A percentile compares a stretch with the other conserved stretches of the same genome.
Evolutionary conservation across 2,797 vertebrate species (phyloP).

Genomic region (Pseudotriccus pelzelni): DNA sequence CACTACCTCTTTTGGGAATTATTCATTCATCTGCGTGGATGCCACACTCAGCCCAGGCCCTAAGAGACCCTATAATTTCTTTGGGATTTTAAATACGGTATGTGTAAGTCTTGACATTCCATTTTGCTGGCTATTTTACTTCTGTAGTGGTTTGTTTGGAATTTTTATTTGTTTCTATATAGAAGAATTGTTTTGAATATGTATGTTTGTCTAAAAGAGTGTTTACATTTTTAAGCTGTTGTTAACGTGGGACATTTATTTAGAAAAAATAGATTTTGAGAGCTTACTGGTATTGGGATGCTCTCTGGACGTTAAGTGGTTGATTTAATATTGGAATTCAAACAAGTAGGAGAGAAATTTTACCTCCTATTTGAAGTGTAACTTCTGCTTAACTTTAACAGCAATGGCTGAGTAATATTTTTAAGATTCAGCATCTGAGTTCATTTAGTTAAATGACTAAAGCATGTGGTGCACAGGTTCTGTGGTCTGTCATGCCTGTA

Average conservation of each 20-base stretch:
- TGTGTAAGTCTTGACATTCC: constrained; percentile 24
- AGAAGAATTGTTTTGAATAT: neutral
- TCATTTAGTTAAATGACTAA: neutral
- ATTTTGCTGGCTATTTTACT: neutral
- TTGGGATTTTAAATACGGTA: constrained; percentile 93
- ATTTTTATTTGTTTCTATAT: neutral
- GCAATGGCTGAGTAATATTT: neutral
- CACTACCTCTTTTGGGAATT: constrained; percentile 91
- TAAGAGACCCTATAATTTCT: constrained; percentile 96
- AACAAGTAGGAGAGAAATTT: neutral
- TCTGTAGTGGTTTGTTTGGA: neutral
- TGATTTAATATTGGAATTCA: neutral
- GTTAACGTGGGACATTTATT: neutral
- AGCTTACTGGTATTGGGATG: neutral
- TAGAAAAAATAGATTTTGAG: neutral
- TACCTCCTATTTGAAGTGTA: neutral
- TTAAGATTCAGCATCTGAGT: neutral
- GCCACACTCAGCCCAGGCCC: constrained; percentile 92
- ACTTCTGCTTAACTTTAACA: neutral
- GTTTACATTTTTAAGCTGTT: neutral
- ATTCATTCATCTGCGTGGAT: constrained; percentile 94
- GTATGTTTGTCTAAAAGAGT: neutral
- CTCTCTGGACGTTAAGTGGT: neutral
- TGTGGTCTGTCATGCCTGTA: neutral
- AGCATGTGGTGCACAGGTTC: neutral